Percentiles rank a stretch among this genome's conserved stretches.
These are phyloP conservation scores for Canis aureus DNA, from an alignment of 2,113 vertebrate species.

Conservation along the genomic window DNA sequence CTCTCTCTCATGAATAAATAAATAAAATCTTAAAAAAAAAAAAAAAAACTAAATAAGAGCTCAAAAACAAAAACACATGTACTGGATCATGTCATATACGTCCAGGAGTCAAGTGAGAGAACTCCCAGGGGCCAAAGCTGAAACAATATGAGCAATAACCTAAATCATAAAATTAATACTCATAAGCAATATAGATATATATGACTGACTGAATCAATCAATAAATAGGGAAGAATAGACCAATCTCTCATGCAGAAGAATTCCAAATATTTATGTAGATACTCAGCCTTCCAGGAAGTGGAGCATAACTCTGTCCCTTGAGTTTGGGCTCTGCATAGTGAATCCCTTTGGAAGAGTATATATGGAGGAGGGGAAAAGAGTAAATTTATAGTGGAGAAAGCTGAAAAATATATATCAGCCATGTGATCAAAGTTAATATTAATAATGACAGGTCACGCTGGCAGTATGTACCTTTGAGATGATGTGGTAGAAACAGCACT, in stretches of 20 bases:
- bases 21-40: no score
- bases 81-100: not conserved
- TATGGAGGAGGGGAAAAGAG: not conserved
- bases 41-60: not conserved
- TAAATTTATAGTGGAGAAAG: not conserved
- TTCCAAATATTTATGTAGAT: not conserved
- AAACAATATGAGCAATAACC: not conserved
- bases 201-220: not conserved
- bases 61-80: not conserved
- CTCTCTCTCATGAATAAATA: no score
- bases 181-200: not conserved
- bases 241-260: not conserved
- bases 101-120: not conserved
- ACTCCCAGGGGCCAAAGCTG: not conserved
- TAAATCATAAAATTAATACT: not conserved
- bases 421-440: not conserved
- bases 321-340: not conserved
- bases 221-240: not conserved
- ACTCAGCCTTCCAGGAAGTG: not conserved
- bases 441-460: not conserved
- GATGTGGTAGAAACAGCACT: not conserved
- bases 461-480: not conserved
- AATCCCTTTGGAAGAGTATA: not conserved
- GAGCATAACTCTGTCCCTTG: not conserved
- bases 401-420: not conserved